These are phyloP conservation scores for Megaceryle torquata DNA, from an alignment of 2,113 vertebrate genomes.

Conservation along the genomic window DNA sequence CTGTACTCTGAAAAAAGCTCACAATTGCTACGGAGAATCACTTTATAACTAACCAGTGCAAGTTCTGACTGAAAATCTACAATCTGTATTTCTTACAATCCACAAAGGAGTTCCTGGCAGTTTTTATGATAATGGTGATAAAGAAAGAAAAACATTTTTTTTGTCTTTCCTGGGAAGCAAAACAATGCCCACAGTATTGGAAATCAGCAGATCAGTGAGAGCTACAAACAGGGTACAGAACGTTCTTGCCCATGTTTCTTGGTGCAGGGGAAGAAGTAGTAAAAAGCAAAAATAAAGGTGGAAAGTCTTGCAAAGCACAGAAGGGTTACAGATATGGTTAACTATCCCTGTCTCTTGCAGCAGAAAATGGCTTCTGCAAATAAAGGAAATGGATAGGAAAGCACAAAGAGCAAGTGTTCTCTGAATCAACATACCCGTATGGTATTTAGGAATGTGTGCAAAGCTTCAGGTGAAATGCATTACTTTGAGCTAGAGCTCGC, in stretches of 20 bases:
- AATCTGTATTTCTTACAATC: not conserved
- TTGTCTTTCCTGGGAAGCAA: not conserved
- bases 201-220: not conserved
- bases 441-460: not conserved
- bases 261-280: not conserved
- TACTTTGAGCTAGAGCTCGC: not conserved
- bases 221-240: not conserved
- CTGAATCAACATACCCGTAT: not conserved
- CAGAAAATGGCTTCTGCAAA: not conserved
- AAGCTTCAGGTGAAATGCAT: not conserved
- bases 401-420: not conserved
- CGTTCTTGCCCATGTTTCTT: not conserved
- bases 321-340: not conserved
- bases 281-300: not conserved
- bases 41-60: not conserved
- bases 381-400: not conserved
- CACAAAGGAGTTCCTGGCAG: not conserved
- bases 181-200: not conserved
- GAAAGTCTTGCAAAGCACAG: not conserved
- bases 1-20: not conserved
- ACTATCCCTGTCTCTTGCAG: not conserved
- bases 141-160: not conserved
- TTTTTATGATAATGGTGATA: not conserved
- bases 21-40: not conserved
- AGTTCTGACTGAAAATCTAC: not conserved